Evolutionary conservation across 2,888 invertebrate genomes (phyloP).

Genomic region (Lasioglossum oenotherae): DNA sequence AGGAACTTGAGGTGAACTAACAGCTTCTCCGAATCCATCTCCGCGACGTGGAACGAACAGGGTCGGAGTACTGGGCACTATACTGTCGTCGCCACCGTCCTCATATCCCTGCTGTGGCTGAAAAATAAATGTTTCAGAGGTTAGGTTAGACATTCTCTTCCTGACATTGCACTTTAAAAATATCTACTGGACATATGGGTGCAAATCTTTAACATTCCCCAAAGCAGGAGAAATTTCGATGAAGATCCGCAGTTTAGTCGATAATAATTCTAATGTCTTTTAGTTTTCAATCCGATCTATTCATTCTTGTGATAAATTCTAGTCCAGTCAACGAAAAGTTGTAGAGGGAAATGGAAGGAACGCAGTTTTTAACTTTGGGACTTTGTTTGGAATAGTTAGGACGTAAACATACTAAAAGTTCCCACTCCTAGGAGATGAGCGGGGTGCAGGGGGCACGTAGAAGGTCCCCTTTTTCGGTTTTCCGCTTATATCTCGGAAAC

Average conservation of each 20-base stretch:
- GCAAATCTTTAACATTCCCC: too few species aligned
- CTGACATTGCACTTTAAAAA: too few species aligned
- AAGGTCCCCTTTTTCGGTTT: too few species aligned
- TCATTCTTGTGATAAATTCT: not conserved
- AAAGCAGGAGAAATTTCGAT: not conserved
- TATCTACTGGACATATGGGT: too few species aligned
- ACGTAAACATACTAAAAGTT: too few species aligned
- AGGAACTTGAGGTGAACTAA: slow-evolving; percentile 94
- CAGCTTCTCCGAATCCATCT: slow-evolving; percentile 96
- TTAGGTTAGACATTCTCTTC: not conserved
- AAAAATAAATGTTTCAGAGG: slow-evolving; percentile 15
- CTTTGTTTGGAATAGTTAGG: too few species aligned
- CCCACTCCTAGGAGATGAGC: too few species aligned
- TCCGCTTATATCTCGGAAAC: too few species aligned
- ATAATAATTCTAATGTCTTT: not conserved
- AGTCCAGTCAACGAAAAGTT: too few species aligned
- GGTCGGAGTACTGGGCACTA: slow-evolving; percentile 96
- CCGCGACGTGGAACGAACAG: slow-evolving; percentile 92
- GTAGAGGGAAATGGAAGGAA: too few species aligned
- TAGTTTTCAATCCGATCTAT: not conserved
- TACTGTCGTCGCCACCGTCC: slow-evolving; percentile 90
- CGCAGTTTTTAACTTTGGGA: too few species aligned
- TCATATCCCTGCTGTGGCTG: slow-evolving; percentile 86
- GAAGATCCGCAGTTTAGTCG: not conserved
- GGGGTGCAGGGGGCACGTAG: too few species aligned